Evolutionary conservation across 1,140 invertebrate genomes (phyloP).

Genomic region (Halyomorpha halys): DNA sequence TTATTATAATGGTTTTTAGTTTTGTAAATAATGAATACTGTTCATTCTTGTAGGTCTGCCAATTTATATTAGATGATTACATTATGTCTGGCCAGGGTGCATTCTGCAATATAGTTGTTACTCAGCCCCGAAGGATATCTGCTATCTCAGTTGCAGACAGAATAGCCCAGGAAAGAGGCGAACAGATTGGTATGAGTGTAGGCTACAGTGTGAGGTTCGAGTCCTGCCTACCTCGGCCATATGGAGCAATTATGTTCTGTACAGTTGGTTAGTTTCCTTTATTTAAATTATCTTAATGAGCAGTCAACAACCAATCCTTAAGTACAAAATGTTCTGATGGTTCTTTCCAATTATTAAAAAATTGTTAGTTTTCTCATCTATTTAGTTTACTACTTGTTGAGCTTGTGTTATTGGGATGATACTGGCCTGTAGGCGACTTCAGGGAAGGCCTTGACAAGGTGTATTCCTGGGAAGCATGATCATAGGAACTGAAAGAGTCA

Average conservation of each 20-base stretch:
- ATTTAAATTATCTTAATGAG: too few species aligned
- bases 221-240: conserved; percentile 75
- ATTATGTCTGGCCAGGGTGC: conserved; percentile 72
- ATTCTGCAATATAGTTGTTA: conserved; percentile 80
- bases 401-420: too few species aligned
- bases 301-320: too few species aligned
- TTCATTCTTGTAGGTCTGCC: conserved; percentile 64
- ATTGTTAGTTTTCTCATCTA: too few species aligned
- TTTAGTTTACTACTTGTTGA: too few species aligned
- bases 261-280: conserved; percentile 56
- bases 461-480: too few species aligned
- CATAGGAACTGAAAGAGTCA: too few species aligned
- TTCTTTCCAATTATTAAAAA: too few species aligned
- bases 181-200: conserved; percentile 69
- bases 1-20: neutral
- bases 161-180: conserved; percentile 75
- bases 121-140: conserved; percentile 88
- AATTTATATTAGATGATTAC: conserved; percentile 93
- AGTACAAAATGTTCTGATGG: too few species aligned
- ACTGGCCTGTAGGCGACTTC: too few species aligned
- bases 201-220: conserved; percentile 91
- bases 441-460: too few species aligned
- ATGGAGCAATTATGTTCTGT: conserved; percentile 88
- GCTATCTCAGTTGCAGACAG: conserved; percentile 89
- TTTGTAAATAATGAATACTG: neutral